These are phyloP conservation scores for Lepidurus arcticus DNA, from an alignment of 1,140 invertebrate genomes.

Conservation along the genomic window DNA sequence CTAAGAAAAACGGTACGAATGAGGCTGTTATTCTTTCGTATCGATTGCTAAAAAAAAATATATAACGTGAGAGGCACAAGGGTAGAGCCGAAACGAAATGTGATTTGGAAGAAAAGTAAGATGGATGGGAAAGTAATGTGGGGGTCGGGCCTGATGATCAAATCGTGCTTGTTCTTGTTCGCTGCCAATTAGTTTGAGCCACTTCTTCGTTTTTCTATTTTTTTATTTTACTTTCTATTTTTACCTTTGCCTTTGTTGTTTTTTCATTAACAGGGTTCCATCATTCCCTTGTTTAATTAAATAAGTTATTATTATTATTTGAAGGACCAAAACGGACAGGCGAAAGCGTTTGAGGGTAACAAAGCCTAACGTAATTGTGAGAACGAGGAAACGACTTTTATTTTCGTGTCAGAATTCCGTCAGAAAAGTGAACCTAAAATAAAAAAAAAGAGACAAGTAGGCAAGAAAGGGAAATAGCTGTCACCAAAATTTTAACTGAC, in stretches of 20 bases:
- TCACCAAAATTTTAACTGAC: neutral
- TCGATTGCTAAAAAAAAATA: neutral
- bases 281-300: slow-evolving; percentile 2
- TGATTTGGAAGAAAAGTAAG: slow-evolving; percentile 16
- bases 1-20: neutral
- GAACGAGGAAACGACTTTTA: neutral
- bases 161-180: slow-evolving; percentile 4
- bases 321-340: neutral
- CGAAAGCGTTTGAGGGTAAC: neutral
- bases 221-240: neutral
- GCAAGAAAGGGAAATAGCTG: neutral
- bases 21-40: neutral
- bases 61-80: neutral
- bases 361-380: neutral
- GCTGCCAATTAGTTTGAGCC: neutral
- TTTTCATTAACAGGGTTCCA: neutral
- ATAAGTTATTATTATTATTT: neutral
- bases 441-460: neutral
- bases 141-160: neutral
- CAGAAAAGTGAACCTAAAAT: neutral
- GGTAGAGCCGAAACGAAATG: neutral
- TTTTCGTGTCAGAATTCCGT: neutral
- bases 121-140: slow-evolving; percentile 15
- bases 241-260: neutral
- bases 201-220: neutral